A percentile compares a stretch with the other conserved stretches of the same genome.
Evolutionary conservation across 2,888 invertebrate genomes (phyloP).

Genomic region (Melikaiella ostensackeni): DNA sequence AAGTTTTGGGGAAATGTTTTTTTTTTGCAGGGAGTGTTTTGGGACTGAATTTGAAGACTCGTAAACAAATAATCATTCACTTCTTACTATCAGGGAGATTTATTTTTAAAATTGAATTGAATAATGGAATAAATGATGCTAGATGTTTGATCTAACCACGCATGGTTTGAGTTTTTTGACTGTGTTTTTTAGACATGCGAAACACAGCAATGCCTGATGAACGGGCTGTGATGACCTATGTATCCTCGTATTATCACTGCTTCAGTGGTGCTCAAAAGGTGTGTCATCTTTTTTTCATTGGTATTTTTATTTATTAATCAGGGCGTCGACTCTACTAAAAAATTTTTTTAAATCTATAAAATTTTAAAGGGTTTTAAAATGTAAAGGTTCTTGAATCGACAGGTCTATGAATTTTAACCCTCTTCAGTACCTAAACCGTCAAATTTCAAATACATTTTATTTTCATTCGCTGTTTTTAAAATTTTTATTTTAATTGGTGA

Average conservation of each 20-base stretch:
- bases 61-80: neutral
- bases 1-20: neutral
- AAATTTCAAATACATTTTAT: too few species aligned
- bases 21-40: neutral
- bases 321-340: neutral
- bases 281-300: conserved; percentile 62
- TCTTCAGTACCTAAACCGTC: neutral
- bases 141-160: conserved; percentile 65
- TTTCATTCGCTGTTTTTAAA: too few species aligned
- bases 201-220: conserved; percentile 99
- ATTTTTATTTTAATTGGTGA: too few species aligned
- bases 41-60: neutral
- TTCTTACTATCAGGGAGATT: neutral
- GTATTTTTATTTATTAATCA: neutral
- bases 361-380: neutral
- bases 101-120: neutral
- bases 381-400: neutral
- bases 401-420: neutral
- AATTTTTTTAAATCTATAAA: neutral
- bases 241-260: conserved; percentile 99
- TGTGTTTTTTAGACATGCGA: conserved; percentile 90
- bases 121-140: neutral
- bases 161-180: conserved; percentile 74
- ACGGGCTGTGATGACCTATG: conserved; percentile 99
- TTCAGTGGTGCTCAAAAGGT: conserved; percentile 99